Base-by-base conservation (phyloP, 2,797 vertebrate species). In the Tangara arthus region DNA sequence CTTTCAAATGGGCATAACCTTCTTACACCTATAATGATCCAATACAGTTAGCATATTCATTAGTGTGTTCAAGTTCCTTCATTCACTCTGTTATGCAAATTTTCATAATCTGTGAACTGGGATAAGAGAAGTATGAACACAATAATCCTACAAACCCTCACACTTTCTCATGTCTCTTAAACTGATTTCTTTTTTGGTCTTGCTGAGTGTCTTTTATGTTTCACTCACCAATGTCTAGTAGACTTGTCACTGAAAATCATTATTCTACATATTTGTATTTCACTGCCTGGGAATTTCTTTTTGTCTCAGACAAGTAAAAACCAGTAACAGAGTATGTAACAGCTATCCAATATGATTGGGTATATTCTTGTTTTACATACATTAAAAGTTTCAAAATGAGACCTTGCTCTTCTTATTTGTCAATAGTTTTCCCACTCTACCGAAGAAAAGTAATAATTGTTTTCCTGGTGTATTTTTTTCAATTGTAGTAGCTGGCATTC, bases 21-120 rank as follows among this genome's bases (percentile, higher is more conserved):
- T 86, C 49, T 14, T 63, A 63, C 34, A 56, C 55, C 66, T 82
- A 49, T 56, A 71, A 79, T 73, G 82, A 89, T 50, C 41, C 22
- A 79, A 61, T 49, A 71, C 15, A 59, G 21, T 91, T 90, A 83
- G n/a, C 55, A 84, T 95, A 88, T 92, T 95, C 86, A 89, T 88
- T 56, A 69, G 22, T 81, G 11, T 49, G 42, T 69, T 88, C 53
- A 57, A 12, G 12, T 79, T 39, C 28, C 47, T 76, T 89, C 23
- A 47, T 81, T 91, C 14, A 35, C 7, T 55, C 23, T 47, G 9
- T 75, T 26, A 89, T 59, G 37, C 23, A 86, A 82, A 61, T 84
- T 82, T 68, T 72, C 1, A 0, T 8, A 65, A 56, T 86, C 20
- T 59, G 35, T 8, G 16, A 22, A 39, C 30, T 46, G 11, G 37